Base-by-base conservation (phyloP, 2,113 vertebrate genomes). In the Balaeniceps rex region DNA sequence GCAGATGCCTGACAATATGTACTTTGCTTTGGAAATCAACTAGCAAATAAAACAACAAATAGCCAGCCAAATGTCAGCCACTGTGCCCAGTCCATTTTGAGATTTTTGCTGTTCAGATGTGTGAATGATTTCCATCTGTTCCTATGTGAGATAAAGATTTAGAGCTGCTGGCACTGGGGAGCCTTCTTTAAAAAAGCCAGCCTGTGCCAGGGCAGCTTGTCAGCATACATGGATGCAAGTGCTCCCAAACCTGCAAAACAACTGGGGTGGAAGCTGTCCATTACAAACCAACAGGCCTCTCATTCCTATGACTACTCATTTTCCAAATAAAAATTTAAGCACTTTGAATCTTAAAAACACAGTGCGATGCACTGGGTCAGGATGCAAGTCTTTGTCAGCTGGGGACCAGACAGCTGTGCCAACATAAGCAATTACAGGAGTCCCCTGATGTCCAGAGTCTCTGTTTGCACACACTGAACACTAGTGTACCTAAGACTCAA, bases 91-190 rank as follows among this genome's bases (percentile, higher is more conserved):
- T 88, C 54, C 80, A 88, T 90, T 95, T 83, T 68, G 82, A 93
- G 65, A 88, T 83, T 93, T 93, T 93, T 93, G 76, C 80, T 90
- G 85, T 74, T 96, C 60, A 91, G 87, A 95, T 90, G 72, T 78
- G 82, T 84, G 95, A 95, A 94, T 79, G 65, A 97, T 97, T 95
- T 95, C 96, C 94, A 94, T 96, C 91, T 97, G 96, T 85, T 93
- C 87, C 76, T 77, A 26, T 72, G 82, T 38, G 65, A 89, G 61
- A 86, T 74, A 87, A 95, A 92, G 83, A 90, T 77, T 94, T 88
- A 91, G 66, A 88, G 49, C 33, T 83, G 33, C 49, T 88, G 68
- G 36, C 78, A 82, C 34, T 29, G 8, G 55, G 46, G 22, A 95
- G 26, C 25, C 58, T 84, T 87, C 47, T 92, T 88, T 87, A 49